phyloP scores from a whole-genome alignment of 2,113 vertebrate genomes.

The Anguilla japonica region DNA sequence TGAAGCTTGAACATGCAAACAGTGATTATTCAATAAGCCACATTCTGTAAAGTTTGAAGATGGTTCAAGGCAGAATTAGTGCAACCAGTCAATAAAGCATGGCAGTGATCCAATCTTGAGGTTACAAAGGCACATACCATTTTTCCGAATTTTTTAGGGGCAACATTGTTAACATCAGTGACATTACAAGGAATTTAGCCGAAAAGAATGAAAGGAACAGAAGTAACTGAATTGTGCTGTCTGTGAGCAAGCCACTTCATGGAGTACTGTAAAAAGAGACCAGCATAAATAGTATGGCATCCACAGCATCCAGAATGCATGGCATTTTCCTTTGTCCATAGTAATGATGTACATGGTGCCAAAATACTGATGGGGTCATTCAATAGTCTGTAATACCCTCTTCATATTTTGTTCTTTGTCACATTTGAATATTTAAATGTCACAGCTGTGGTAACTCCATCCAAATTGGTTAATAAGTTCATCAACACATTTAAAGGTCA shows the following conservation, averaged over 20 bases:
- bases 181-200: too few species aligned
- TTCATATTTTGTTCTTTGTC: background rate
- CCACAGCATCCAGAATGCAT: background rate
- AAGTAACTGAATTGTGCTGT: too few species aligned
- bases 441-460: conserved; percentile 20
- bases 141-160: too few species aligned
- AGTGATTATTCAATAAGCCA: too few species aligned
- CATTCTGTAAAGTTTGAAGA: too few species aligned
- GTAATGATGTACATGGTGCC: background rate
- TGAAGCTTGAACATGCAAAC: too few species aligned
- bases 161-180: too few species aligned
- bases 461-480: conserved; percentile 32
- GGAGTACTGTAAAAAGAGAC: background rate
- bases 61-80: too few species aligned
- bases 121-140: too few species aligned
- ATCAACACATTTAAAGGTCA: conserved; percentile 31
- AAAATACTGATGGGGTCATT: background rate
- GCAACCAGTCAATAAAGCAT: too few species aligned
- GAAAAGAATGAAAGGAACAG: too few species aligned
- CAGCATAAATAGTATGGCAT: background rate
- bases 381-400: background rate
- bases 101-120: too few species aligned
- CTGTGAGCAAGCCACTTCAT: background rate
- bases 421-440: conserved; percentile 20
- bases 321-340: background rate